Evolutionary conservation across 92 coral and sea anemone species (phyloP), one percentile per base, ranked within the genome.

Genomic region (Desmophyllum pertusum): DNA sequence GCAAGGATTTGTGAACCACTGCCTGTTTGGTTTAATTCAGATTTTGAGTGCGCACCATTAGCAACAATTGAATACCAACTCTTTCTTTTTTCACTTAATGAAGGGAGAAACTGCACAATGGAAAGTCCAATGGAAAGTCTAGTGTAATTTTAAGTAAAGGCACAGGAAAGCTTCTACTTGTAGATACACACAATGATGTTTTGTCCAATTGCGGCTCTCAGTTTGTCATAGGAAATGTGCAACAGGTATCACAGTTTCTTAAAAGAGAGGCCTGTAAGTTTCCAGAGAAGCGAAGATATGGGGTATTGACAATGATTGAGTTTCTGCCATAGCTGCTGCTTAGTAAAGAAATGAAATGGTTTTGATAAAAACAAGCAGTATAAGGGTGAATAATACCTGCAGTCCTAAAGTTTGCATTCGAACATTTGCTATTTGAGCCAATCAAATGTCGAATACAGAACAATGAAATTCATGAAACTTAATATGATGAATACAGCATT

Each of bases 21-120:
- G 13, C 78, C 78, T 73, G 78, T 73, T 73, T 73, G 78, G 78
- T 73, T 73, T 73, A 9, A 73, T 62, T 62, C 68, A 23, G 78
- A 42, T 73, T 73, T 6, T 6, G 61, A 45, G 10, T 57, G 45
- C 45, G 1, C 78, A 73, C 61, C 78, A 73, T 27, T 73, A 73
- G 78, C 78, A 45, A 73, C 78, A 73, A 73, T 46, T 73, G 61
- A 73, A 6, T 73, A 73, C 18, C 78, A 73, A 10, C 78, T 46
- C 35, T 73, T 73, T 73, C 78, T 73, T 33, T 73, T 73, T 73
- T 73, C 59, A n/a, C 59, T 73, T 43, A 73, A 23, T 18, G 4
- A 73, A 50, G 78, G 78, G 78, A 73, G 25, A 19, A 11, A 14
- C 6, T 73, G 78, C 18, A 6, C 78, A 73, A 73, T 73, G n/a